Percentiles rank a stretch among this genome's conserved stretches.
Evolutionary conservation across 2,113 vertebrate species (phyloP).

Genomic region (Urocynchramus pylzowi): DNA sequence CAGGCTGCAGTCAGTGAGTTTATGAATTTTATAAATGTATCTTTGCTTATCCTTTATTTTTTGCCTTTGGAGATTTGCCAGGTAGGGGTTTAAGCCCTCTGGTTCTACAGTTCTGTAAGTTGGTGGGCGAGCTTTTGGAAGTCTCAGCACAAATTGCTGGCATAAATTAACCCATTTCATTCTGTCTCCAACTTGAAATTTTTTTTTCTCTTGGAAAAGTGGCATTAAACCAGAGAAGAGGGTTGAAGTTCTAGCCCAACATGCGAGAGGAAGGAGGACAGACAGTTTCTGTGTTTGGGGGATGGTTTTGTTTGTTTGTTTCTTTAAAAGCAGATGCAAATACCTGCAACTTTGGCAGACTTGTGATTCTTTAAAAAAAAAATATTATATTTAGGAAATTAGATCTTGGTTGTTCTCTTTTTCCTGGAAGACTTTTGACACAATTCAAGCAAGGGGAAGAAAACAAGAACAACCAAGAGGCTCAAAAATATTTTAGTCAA

Average conservation of each 20-base stretch:
- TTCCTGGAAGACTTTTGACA: neutral
- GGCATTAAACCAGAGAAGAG: neutral
- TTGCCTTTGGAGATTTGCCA: neutral
- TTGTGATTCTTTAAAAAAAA: neutral
- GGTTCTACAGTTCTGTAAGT: neutral
- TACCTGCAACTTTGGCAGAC: neutral
- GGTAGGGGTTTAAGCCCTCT: neutral
- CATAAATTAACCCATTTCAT: neutral
- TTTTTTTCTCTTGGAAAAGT: neutral
- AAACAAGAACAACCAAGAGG: neutral
- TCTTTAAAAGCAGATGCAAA: neutral
- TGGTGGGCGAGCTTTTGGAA: neutral
- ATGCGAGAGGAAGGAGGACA: neutral
- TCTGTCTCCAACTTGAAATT: neutral
- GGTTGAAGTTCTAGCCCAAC: neutral
- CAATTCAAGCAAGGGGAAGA: neutral
- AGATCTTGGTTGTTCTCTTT: neutral
- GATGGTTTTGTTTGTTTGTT: neutral
- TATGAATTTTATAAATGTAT: neutral
- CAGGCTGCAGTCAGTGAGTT: neutral
- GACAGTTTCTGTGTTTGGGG: neutral
- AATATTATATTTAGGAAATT: neutral
- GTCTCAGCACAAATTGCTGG: neutral
- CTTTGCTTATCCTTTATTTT: neutral
- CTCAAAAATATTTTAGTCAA: neutral